Base-by-base conservation (phyloP, 2,888 invertebrate genomes). In the Phymatocera aterrima region DNA sequence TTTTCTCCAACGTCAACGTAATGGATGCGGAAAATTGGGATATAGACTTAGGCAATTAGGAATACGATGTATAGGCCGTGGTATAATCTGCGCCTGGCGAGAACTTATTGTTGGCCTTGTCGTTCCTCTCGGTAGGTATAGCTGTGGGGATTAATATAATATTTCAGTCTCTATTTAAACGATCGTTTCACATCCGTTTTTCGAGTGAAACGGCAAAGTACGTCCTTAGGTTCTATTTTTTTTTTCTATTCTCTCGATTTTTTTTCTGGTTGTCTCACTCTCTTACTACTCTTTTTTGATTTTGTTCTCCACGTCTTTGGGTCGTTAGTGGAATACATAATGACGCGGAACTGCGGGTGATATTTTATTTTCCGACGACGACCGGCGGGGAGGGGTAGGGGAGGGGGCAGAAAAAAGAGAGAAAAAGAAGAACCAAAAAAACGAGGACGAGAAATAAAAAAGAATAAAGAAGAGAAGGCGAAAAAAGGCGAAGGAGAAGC, bases 241-340 rank as follows among this genome's bases (percentile, higher is more conserved):
- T 24, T 8, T 24, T 8, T 57, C 2, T 57, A 18, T 57, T 21
- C 24, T 21, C 24, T 57, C 57, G 6, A 24, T 15, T 57, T 12
- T 64, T n/a, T 64, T 24, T 28, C 15, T 28, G 5, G 24, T 8
- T 6, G 24, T 43, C 43, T 40, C 40, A 24, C 21, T 10, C 15
- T 65, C 4, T 43, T n/a, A 24, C 15, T 34, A n/a, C 8, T 40
- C n/a, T 57, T 57, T 75, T 75, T 28, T 57, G 10, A 24, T 43
- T 21, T 24, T 43, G 40, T 68, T 31, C n/a, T 57, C 57, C 57
- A 60, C 40, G 75, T 75, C 60, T 75, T 75, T 75, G 75, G 75
- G 37, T 75, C 75, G 75, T 75, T 75, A 75, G 75, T 57, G 57
- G 75, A 75, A 75, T 75, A 75, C 75, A 75, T 75, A 75, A 75